Percentiles rank a stretch among this genome's conserved stretches.
phyloP scores from a whole-genome alignment of 2,797 vertebrate genomes.

The Molossus molossus region DNA sequence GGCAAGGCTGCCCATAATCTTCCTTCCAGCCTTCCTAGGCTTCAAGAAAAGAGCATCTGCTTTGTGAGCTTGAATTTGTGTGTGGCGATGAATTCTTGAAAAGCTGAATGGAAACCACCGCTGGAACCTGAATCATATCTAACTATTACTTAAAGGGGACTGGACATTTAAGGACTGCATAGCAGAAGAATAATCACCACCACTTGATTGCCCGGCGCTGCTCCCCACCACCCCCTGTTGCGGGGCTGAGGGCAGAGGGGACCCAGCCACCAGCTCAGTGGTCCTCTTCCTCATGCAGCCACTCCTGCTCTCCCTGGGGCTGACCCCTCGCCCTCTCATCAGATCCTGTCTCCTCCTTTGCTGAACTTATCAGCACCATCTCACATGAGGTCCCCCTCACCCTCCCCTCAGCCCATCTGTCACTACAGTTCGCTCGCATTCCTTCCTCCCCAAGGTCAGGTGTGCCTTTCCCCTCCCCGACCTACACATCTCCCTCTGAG shows the following conservation, averaged over 20 bases:
- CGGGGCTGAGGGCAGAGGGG: not conserved
- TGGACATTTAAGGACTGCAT: not conserved
- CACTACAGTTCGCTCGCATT: not conserved
- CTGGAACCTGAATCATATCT: constrained; percentile 25
- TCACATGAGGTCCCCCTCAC: not conserved
- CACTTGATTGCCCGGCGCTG: no score
- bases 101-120: not conserved
- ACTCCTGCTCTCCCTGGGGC: rapidly evolving
- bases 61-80: not conserved
- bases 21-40: not conserved
- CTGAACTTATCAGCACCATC: not conserved
- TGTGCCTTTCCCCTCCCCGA: rapidly evolving
- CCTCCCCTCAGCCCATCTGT: not conserved
- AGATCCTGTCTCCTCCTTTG: not conserved
- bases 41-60: not conserved
- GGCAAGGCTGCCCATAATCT: not conserved
- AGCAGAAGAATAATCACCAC: constrained; percentile 2
- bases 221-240: rapidly evolving
- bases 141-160: not conserved
- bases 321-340: not conserved
- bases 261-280: not conserved
- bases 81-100: constrained; percentile 1
- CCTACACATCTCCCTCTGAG: not conserved
- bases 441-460: not conserved
- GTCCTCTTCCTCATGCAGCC: not conserved